Conservation (phyloP, 2,113 vertebrate genomes). For the Protobothrops mucrosquamatus region DNA sequence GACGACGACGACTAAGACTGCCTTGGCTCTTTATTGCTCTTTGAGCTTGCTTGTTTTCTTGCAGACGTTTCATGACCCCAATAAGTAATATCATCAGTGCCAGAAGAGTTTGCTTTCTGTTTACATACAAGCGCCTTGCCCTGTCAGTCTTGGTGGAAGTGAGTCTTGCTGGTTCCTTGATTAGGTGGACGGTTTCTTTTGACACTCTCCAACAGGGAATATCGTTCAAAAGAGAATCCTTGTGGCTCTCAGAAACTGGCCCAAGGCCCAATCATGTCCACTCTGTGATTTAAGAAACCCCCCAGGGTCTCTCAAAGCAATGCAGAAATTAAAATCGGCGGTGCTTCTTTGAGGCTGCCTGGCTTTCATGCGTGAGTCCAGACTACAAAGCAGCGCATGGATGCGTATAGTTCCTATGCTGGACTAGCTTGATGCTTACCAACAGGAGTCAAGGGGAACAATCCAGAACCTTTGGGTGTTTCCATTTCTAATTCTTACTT, state of each 20-base stretch:
- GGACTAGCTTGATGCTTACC: background rate
- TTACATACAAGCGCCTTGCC: background rate
- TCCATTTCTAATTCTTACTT: background rate
- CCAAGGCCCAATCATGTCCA: too few relatives aligned
- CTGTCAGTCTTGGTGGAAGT: background rate
- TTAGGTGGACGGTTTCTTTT: background rate
- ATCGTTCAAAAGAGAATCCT: background rate
- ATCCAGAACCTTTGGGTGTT: background rate
- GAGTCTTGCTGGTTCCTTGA: background rate
- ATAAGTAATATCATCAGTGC: background rate
- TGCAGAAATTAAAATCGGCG: background rate
- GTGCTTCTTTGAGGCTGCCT: background rate
- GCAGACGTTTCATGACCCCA: background rate
- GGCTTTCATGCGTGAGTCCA: background rate
- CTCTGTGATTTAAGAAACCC: background rate
- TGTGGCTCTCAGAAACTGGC: background rate
- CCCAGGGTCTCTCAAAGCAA: background rate
- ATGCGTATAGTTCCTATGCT: background rate
- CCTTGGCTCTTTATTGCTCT: background rate
- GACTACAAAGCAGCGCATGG: background rate
- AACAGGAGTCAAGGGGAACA: background rate
- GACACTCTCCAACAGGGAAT: background rate
- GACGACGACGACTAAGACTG: too few relatives aligned
- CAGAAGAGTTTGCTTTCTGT: background rate
- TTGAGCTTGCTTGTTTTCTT: background rate